Evolutionary conservation across 23 tunicate genomes (phyloP).

Genomic region (Botrylloides violaceus): DNA sequence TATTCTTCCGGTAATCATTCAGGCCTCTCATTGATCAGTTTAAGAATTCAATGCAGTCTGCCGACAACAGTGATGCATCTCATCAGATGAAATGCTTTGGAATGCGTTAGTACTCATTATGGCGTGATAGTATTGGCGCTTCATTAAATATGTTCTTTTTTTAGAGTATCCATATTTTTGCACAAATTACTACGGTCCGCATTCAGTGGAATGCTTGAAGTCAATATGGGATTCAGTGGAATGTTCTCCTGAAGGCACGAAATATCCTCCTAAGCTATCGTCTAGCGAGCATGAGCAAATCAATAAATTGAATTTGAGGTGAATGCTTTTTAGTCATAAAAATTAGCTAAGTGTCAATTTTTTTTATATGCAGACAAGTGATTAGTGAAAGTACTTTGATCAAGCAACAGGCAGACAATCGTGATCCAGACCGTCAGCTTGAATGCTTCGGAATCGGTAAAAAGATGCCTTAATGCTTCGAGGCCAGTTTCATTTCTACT

Average conservation of each 20-base stretch:
- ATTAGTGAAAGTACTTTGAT: too few species aligned
- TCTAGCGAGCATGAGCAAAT: neutral
- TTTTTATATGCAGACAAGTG: too few species aligned
- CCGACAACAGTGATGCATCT: neutral
- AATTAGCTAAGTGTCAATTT: too few species aligned
- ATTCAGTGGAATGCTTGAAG: constrained; percentile 9
- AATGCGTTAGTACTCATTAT: neutral
- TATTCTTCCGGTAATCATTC: neutral
- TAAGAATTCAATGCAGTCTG: neutral
- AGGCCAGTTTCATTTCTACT: too few species aligned
- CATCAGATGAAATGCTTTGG: constrained; percentile 1
- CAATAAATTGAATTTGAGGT: neutral
- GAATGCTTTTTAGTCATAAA: neutral
- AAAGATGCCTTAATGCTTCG: neutral
- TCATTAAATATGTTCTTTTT: neutral
- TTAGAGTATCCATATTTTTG: constrained; percentile 16
- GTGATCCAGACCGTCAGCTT: constrained; percentile 7
- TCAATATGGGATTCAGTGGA: constrained; percentile 22
- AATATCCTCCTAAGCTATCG: constrained; percentile 7
- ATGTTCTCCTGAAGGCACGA: constrained; percentile 11
- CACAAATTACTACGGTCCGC: constrained; percentile 18
- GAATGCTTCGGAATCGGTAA: constrained; percentile 30
- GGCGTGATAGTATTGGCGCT: neutral
- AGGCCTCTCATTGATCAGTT: neutral
- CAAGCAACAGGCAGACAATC: too few species aligned